Conservation (phyloP, 1,140 invertebrate species). For the Macrosteles quadrilineatus region DNA sequence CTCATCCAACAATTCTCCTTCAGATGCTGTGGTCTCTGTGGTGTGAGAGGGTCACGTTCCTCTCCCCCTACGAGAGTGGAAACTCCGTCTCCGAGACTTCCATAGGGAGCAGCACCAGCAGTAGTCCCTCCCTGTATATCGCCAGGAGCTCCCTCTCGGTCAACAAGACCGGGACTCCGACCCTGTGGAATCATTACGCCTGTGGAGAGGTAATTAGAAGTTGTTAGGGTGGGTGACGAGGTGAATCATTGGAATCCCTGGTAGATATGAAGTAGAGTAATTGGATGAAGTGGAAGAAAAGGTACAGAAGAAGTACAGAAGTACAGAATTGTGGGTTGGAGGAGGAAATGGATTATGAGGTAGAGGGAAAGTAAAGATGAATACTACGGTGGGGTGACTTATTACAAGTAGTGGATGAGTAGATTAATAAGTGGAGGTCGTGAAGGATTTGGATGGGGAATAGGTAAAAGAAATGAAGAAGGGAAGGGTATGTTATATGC, state of each 20-base stretch:
- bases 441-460: too few species aligned
- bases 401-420: too few species aligned
- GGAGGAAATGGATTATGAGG: background rate
- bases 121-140: background rate
- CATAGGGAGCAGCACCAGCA: slow-evolving; percentile 42
- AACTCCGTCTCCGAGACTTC: slow-evolving; percentile 57
- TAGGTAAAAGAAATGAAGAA: too few species aligned
- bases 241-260: background rate
- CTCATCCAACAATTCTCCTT: slow-evolving; percentile 8
- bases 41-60: slow-evolving; percentile 53
- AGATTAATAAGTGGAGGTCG: too few species aligned
- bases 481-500: too few species aligned
- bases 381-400: background rate
- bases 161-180: background rate
- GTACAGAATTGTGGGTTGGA: background rate
- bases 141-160: background rate
- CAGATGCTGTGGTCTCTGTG: slow-evolving; percentile 59
- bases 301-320: background rate
- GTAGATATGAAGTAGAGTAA: background rate
- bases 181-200: background rate
- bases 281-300: background rate
- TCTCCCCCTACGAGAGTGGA: slow-evolving; percentile 47
- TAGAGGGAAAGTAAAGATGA: background rate
- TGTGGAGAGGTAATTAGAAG: background rate
- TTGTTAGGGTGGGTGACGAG: background rate